Conservation (phyloP, 92 coral and sea anemone species). For the Paragorgia papillata region DNA sequence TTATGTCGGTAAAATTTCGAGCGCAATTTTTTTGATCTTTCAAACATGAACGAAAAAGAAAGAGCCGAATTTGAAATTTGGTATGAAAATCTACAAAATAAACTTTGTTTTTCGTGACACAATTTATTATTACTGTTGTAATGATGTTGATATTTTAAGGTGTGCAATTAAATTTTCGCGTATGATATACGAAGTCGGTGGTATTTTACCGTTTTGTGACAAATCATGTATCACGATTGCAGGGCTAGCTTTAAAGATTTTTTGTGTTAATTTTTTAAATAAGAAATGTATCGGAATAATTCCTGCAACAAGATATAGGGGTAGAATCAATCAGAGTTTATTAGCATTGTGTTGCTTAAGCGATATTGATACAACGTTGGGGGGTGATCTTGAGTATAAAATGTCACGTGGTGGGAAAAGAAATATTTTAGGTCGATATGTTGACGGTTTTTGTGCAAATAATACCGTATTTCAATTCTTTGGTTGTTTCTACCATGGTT, state of each 20-base stretch:
- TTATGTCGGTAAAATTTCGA: no score
- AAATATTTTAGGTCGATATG: constrained; percentile 29
- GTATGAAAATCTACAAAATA: neutral
- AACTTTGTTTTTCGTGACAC: constrained; percentile 26
- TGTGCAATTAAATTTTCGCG: constrained; percentile 16
- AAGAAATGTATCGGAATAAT: constrained; percentile 15
- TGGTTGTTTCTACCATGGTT: constrained; percentile 38
- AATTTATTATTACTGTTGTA: constrained; percentile 24
- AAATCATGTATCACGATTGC: constrained; percentile 19
- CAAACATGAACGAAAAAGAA: constrained; percentile 11
- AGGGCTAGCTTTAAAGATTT: constrained; percentile 19
- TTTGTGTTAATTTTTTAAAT: constrained; percentile 22
- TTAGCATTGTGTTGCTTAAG: constrained; percentile 29
- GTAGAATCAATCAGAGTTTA: constrained; percentile 23
- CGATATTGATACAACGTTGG: constrained; percentile 13
- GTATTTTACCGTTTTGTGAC: constrained; percentile 29
- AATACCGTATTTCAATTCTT: constrained; percentile 23
- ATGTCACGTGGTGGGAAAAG: neutral
- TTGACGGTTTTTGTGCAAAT: constrained; percentile 25
- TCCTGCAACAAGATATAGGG: constrained; percentile 21
- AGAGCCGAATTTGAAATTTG: constrained; percentile 2
- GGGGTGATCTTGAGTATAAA: neutral
- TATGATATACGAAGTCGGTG: neutral
- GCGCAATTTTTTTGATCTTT: neutral
- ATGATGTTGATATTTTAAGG: constrained; percentile 34